Conservation (phyloP, 2,113 vertebrate genomes). For the Ardeotis arabs region DNA sequence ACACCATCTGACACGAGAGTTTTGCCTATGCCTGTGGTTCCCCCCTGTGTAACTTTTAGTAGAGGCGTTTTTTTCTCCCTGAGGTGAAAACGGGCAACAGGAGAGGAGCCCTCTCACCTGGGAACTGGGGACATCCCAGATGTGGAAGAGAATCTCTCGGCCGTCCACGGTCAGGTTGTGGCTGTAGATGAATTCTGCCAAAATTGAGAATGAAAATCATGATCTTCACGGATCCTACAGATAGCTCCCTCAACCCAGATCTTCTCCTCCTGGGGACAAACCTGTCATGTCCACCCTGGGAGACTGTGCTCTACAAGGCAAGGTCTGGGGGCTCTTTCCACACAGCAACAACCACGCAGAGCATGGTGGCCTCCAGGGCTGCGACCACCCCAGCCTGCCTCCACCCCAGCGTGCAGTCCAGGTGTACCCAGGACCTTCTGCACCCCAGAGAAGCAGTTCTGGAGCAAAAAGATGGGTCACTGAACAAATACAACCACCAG, state of each 20-base stretch:
- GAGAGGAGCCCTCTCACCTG: constrained; percentile 71
- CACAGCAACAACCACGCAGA: not conserved
- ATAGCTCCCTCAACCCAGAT: not conserved
- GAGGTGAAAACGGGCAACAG: not conserved
- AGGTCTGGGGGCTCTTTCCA: accelerated
- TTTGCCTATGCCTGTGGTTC: not conserved
- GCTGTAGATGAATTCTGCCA: constrained; percentile 85
- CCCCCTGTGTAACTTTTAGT: not conserved
- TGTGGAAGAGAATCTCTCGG: constrained; percentile 81
- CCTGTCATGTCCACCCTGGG: not conserved
- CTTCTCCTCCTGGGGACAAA: not conserved
- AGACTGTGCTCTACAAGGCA: not conserved
- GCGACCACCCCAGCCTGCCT: not conserved
- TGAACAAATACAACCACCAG: not conserved
- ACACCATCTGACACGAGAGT: not conserved
- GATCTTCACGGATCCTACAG: not conserved
- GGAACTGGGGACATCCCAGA: constrained; percentile 84
- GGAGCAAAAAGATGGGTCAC: not conserved
- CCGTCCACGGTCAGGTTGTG: constrained; percentile 80
- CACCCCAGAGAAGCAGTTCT: not conserved
- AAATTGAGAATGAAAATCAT: not conserved
- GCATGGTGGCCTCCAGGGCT: no score
- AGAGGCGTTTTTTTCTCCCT: not conserved
- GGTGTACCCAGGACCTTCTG: not conserved
- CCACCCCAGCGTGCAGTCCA: no score